Base-by-base conservation (phyloP, 2,888 invertebrate species). In the Crossocerus cetratus region DNA sequence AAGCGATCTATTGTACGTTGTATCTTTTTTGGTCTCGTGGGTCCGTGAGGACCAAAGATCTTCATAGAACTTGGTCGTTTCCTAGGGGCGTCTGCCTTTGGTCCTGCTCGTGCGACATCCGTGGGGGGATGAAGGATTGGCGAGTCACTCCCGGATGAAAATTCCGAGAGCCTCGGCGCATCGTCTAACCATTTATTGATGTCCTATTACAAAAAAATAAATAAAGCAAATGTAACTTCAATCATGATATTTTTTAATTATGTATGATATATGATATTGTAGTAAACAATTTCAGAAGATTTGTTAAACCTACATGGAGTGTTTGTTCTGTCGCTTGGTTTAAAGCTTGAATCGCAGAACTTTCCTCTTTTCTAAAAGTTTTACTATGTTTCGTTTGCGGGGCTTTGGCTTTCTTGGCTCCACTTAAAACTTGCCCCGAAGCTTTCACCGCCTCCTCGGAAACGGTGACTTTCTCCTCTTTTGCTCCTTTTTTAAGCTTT, bases 131-230 rank as follows among this genome's bases (percentile, higher is more conserved):
- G 85, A 68, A 86, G 84, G 42, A 87, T 83, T 0, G 94, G 94
- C 0, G 96, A 96, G 89, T 95, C 96, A 84, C 95, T 95, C 5
- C 94, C 94, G 0, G 96, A 96, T 82, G 95, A 96, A 77, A 94
- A 94, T 82, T 94, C 94, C 0, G 95, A 93, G 74, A 94, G 93
- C 80, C 94, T 94, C 0, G 96, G 96, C 0, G 96, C 95, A 83
- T 96, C 96, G 85, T 96, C 96, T 72, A 97, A 90, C 96, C 96
- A 97, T 85, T 96, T 96, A 87, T 96, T 96, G 54, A 97, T 96
- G 87, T 97, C 97, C 92, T 97, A 95, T 68, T 42, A 32, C 14
- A 55, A n/a, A 23, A 71, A 68, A 69, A 59, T 63, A 56, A 67
- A 67, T 20, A 61, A 44, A 61, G 44, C 1, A 44, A 62, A 64